Percentiles rank a stretch among this genome's conserved stretches.
Conservation (phyloP, 2,113 vertebrate species). For the Xenus cinereus region DNA sequence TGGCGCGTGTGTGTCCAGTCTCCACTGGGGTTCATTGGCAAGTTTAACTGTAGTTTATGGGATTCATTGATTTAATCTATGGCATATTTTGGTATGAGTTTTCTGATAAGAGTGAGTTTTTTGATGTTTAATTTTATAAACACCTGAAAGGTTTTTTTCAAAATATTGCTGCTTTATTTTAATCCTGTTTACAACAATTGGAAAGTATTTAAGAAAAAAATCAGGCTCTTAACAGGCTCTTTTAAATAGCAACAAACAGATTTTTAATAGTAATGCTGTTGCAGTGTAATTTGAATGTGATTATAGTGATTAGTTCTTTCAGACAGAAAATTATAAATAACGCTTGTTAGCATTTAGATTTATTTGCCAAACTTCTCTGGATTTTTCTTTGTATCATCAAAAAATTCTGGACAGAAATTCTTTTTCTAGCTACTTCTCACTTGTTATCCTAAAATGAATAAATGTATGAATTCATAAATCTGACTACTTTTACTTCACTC, state of each 20-base stretch:
- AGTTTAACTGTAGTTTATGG: background rate
- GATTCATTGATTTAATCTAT: background rate
- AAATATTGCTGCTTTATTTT: background rate
- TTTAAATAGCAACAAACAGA: background rate
- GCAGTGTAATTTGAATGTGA: background rate
- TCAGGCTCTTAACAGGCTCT: background rate
- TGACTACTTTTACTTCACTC: background rate
- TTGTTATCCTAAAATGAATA: background rate
- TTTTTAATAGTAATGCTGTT: background rate
- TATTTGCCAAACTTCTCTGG: background rate
- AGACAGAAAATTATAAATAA: background rate
- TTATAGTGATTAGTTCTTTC: conserved; percentile 16
- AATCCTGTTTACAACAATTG: background rate
- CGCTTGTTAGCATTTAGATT: background rate
- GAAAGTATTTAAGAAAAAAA: background rate
- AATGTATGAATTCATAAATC: background rate
- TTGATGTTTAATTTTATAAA: background rate
- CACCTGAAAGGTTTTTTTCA: background rate
- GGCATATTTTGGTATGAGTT: background rate
- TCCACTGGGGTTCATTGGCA: background rate
- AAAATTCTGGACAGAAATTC: background rate
- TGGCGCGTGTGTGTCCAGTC: background rate
- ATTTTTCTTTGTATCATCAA: background rate
- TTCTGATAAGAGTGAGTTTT: background rate
- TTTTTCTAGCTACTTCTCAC: background rate